phyloP scores from a whole-genome alignment of 2,113 vertebrate species.

The Apus apus region DNA sequence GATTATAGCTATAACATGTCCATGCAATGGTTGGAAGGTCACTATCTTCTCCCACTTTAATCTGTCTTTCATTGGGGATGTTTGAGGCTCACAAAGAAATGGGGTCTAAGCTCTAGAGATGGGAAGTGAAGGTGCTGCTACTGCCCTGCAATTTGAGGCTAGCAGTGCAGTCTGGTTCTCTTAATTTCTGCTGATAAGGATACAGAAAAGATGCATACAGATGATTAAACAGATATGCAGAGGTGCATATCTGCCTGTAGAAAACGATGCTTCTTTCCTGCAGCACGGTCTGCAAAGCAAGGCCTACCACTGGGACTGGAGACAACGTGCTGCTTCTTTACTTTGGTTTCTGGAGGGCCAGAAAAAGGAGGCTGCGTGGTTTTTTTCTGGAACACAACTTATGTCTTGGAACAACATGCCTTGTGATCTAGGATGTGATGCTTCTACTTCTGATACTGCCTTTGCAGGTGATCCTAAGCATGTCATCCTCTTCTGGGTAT shows the following conservation, averaged over 20 bases:
- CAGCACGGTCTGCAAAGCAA: not conserved
- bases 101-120: not conserved
- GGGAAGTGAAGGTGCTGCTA: not conserved
- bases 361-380: not conserved
- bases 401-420: not conserved
- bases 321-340: not conserved
- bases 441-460: not conserved
- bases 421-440: not conserved
- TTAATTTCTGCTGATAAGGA: not conserved
- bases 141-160: not conserved
- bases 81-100: not conserved
- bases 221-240: no score
- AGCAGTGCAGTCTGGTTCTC: not conserved
- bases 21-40: rapidly evolving
- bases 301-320: not conserved
- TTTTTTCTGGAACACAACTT: not conserved
- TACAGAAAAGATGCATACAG: no score
- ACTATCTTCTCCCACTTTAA: not conserved
- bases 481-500: rapidly evolving
- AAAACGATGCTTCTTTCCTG: not conserved
- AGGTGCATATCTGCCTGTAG: not conserved
- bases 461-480: not conserved
- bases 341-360: not conserved
- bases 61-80: rapidly evolving
- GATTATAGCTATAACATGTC: not conserved